These are phyloP conservation scores for Hephaestus fuliginosus DNA, from an alignment of 2,797 vertebrate genomes.

Conservation along the genomic window DNA sequence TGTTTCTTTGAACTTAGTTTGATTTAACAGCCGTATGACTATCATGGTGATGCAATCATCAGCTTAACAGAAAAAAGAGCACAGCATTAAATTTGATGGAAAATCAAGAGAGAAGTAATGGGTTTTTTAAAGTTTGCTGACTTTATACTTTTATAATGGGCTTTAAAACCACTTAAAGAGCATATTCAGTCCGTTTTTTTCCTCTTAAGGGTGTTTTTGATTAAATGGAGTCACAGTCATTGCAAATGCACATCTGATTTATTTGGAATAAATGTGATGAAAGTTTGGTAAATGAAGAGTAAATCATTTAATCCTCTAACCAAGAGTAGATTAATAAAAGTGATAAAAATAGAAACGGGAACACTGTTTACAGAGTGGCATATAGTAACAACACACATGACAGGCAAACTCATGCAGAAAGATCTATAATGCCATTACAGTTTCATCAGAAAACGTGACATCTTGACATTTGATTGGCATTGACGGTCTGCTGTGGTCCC, in stretches of 20 bases:
- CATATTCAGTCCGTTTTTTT: conserved; percentile 9
- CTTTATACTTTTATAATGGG: conserved; percentile 53
- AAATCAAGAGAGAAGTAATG: conserved; percentile 35
- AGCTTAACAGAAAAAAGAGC: conserved; percentile 26
- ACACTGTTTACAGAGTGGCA: conserved; percentile 10
- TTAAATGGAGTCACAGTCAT: conserved; percentile 24
- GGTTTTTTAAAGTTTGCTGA: conserved; percentile 39
- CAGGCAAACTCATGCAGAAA: neutral
- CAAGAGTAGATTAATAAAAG: conserved; percentile 39
- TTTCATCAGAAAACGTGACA: conserved; percentile 57
- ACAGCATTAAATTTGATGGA: conserved; percentile 21
- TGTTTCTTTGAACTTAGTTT: conserved; percentile 28
- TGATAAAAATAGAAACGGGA: conserved; percentile 24
- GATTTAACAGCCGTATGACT: conserved; percentile 20
- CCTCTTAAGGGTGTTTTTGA: conserved; percentile 8
- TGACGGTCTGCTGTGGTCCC: conserved; percentile 44
- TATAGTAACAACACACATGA: neutral
- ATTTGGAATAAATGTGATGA: conserved; percentile 41
- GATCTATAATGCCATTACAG: conserved; percentile 41
- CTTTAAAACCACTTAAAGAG: conserved; percentile 33
- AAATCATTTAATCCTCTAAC: conserved; percentile 45
- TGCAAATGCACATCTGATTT: conserved; percentile 38
- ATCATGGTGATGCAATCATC: conserved; percentile 13
- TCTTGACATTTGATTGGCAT: conserved; percentile 60
- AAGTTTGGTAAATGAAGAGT: conserved; percentile 47